These are phyloP conservation scores for Pimephales promelas DNA, from an alignment of 2,113 vertebrate species.

Conservation along the genomic window DNA sequence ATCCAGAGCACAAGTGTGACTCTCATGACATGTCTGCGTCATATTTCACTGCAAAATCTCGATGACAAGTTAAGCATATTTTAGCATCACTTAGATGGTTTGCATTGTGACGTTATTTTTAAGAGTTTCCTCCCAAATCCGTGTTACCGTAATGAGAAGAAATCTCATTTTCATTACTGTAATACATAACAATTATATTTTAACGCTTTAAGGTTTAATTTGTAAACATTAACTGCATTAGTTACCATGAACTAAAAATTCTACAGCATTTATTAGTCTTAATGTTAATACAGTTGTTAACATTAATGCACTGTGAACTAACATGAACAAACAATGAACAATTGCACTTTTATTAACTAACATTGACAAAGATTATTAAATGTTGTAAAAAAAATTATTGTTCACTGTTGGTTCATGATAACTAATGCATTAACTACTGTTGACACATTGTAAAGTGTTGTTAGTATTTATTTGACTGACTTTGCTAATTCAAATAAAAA, in stretches of 20 bases:
- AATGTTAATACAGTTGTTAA: not conserved
- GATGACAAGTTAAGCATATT: not conserved
- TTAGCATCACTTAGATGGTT: not conserved
- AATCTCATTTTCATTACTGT: not conserved
- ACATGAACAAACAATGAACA: no score
- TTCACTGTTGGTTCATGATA: not conserved
- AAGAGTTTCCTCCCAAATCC: not conserved
- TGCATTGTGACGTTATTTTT: not conserved
- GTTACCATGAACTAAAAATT: not conserved
- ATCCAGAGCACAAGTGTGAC: conserved; percentile 71
- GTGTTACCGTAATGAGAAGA: not conserved
- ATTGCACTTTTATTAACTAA: not conserved
- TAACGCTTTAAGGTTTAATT: not conserved
- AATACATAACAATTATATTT: not conserved
- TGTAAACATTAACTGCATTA: not conserved
- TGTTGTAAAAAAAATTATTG: not conserved
- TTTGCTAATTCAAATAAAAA: not conserved
- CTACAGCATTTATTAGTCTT: not conserved
- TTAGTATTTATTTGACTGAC: no score
- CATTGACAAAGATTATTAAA: not conserved
- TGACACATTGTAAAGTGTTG: no score
- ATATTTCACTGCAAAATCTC: not conserved
- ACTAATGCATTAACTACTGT: no score
- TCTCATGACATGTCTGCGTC: conserved; percentile 52
- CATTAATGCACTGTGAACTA: not conserved